Conservation (phyloP, 2,888 invertebrate species). For the Lithosia quadra region DNA sequence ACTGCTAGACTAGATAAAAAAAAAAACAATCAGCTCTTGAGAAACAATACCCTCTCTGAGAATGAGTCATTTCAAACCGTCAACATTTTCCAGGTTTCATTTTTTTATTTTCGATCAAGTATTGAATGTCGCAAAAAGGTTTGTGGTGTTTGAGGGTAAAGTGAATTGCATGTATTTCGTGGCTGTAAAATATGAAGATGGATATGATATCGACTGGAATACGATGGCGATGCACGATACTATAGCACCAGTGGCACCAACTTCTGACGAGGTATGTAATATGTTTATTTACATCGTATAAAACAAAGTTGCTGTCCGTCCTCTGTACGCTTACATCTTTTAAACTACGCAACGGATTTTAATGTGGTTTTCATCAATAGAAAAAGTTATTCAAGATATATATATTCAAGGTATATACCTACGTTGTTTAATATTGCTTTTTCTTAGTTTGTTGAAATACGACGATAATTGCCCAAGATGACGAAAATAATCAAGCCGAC, state of each 20-base stretch:
- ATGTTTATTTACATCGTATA: background rate
- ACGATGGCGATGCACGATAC: slow-evolving; percentile 80
- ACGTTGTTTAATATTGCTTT: no score
- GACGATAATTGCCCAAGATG: no score
- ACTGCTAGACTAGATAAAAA: background rate
- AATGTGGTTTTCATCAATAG: no score
- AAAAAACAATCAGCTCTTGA: background rate
- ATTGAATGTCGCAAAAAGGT: slow-evolving; percentile 88
- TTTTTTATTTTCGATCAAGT: slow-evolving; percentile 91
- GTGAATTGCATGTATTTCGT: slow-evolving; percentile 85
- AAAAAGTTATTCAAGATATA: no score
- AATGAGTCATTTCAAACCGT: background rate
- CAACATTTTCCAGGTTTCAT: slow-evolving; percentile 87
- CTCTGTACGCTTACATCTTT: no score
- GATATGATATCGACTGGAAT: slow-evolving; percentile 88
- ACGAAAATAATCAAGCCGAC: no score
- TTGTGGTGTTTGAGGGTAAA: slow-evolving; percentile 87
- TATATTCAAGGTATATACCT: no score
- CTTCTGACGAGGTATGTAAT: slow-evolving; percentile 75
- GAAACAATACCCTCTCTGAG: background rate
- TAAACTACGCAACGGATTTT: no score
- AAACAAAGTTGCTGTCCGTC: no score
- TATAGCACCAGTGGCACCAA: slow-evolving; percentile 72
- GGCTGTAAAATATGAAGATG: slow-evolving; percentile 72
- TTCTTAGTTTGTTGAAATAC: no score